Evolutionary conservation across 2,113 vertebrate species (phyloP).

Genomic region (Microcebus murinus): DNA sequence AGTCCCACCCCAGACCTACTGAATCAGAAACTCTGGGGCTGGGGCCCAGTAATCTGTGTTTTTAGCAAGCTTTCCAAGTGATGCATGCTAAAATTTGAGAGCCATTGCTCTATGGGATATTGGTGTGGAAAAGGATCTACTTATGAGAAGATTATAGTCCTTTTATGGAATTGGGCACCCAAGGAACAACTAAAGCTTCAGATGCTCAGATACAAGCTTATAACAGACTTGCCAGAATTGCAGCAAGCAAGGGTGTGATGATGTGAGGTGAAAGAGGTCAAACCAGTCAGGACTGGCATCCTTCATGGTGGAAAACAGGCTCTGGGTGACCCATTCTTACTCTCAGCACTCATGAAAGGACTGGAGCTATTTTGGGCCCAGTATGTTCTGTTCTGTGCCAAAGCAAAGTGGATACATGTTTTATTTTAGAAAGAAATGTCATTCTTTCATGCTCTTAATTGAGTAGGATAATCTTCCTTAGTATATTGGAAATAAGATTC

Average conservation of each 20-base stretch:
- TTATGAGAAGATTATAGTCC: not conserved
- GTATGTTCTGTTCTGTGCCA: not conserved
- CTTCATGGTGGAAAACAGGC: not conserved
- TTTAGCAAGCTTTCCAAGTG: not conserved
- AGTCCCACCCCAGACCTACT: not conserved
- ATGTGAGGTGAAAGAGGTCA: not conserved
- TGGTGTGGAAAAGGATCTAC: not conserved
- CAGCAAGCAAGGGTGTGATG: not conserved
- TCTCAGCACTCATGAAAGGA: not conserved
- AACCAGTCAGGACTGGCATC: not conserved
- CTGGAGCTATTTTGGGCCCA: not conserved
- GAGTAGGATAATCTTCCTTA: not conserved
- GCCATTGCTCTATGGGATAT: not conserved
- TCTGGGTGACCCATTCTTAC: not conserved
- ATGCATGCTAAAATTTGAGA: not conserved
- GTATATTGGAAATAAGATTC: not conserved
- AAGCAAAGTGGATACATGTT: not conserved
- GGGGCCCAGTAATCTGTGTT: too few relatives aligned
- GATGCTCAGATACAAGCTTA: not conserved
- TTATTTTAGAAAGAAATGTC: not conserved
- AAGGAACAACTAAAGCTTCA: not conserved
- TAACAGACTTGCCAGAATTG: not conserved
- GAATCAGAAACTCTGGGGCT: not conserved
- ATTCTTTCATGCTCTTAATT: not conserved
- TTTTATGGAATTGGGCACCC: not conserved